Evolutionary conservation across 2,888 invertebrate species (phyloP), one percentile per base, ranked within the genome.

Genomic region (Creontiades dilutus): DNA sequence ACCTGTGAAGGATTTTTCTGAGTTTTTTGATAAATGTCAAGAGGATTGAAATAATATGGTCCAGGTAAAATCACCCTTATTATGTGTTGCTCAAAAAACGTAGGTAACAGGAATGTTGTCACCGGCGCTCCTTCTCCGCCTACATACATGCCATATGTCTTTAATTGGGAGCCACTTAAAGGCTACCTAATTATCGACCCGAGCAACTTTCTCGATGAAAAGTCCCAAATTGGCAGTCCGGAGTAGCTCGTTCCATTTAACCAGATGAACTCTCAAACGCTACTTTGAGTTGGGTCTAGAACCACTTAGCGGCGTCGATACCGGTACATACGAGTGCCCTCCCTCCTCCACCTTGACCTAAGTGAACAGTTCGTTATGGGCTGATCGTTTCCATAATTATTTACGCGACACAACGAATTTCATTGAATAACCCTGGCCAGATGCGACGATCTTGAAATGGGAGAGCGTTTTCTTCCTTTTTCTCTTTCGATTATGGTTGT

Each of bases 101-200:
- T 68, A 68, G 23, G 68, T 27, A 68, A 68, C 68, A 19, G 12
- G 78, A 37, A 19, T 37, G 78, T 78, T 78, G 78, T 78, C 46
- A 78, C 78, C 37, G 78, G n/a, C 78, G 46, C 46, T 19, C 78
- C 47, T 27, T 28, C 14, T 16, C 11, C 78, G 78, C 78, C 78
- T 46, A 78, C 78, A 78, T 78, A 78, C 78, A 19, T 19, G 78
- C 78, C 78, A 78, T 78, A 78, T 78, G 78, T 78, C 47, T 78
- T 13, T 78, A 78, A 78, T 78, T 78, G 78, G 78, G 19, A 12
- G 19, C 78, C 78, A 78, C 78, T 78, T 78, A 46, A 37, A 13
- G n/a, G 46, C 46, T 78, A 52, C 12, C 19, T 75, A 78, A 46
- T 78, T 78, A 78, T 78, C 37, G 78, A 12, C 78, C 46, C 16